These are phyloP conservation scores for Periplaneta americana DNA, from an alignment of 1,140 invertebrate species.

Conservation along the genomic window DNA sequence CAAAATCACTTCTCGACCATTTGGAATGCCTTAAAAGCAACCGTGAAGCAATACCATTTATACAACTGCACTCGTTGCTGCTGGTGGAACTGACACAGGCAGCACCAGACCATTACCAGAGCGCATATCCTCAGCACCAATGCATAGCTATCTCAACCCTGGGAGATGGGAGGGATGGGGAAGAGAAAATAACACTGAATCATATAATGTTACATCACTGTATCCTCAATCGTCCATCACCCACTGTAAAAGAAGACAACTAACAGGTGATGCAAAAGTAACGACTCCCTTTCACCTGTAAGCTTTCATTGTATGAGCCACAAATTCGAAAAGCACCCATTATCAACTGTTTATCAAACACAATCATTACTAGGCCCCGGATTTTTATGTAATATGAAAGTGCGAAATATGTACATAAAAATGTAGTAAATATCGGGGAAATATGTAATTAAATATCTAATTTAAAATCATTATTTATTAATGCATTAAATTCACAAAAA, in stretches of 20 bases:
- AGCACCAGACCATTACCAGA: conserved; percentile 18
- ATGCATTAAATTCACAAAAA: too few relatives aligned
- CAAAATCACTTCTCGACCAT: background rate
- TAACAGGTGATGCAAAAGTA: background rate
- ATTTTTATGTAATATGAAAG: too few relatives aligned
- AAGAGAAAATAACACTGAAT: conserved; percentile 11
- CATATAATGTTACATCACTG: background rate
- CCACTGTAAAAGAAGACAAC: background rate
- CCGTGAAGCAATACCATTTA: conserved; percentile 4
- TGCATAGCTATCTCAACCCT: conserved; percentile 18
- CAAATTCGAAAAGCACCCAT: too few relatives aligned
- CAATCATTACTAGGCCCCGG: too few relatives aligned
- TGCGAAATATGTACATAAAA: too few relatives aligned
- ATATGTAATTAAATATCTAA: too few relatives aligned
- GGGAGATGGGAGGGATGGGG: conserved; percentile 8
- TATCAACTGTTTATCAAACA: too few relatives aligned
- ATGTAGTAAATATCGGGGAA: too few relatives aligned
- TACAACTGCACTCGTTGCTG: conserved; percentile 10
- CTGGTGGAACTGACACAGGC: background rate
- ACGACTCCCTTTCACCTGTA: too few relatives aligned
- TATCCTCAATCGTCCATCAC: background rate
- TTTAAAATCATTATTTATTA: too few relatives aligned
- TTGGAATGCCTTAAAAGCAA: conserved; percentile 7
- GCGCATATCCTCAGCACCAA: conserved; percentile 18
- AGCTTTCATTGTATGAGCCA: too few relatives aligned